Base-by-base conservation (phyloP, 1,140 invertebrate genomes). In the Drosophila miranda region DNA sequence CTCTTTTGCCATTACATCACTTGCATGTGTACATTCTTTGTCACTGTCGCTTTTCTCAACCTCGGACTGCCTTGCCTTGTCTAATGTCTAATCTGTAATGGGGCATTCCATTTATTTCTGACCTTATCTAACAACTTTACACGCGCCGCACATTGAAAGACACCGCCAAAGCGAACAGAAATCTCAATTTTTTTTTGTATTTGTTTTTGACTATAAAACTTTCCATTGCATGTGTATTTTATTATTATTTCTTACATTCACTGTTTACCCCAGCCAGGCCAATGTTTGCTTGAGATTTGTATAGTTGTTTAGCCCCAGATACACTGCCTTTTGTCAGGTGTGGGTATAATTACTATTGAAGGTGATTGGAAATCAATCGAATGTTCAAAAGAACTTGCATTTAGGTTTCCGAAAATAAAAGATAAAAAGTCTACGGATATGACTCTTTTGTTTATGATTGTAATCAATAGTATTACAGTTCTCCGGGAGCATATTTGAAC, bases 91-190 rank as follows among this genome's bases (percentile, higher is more conserved):
- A 78, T 78, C 68, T 73, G 19, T 43, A 38, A 48, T 66, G 8
- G 64, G 50, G 21, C 55, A 70, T 70, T 70, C 58, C 46, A 50
- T 60, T 59, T 14, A 46, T 64, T 69, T 52, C 41, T 21, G 14
- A 59, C 42, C 82, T 67, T 63, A 79, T 84, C 76, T 83, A 50
- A 75, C 44, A 84, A 54, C 48, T 58, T 60, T 75, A 79, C 80
- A 83, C 79, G 79, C 77, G 79, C 80, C 55, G 30, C 6, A 19
- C 30, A 81, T 48, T 52, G 44, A 58, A 55, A 60, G 58, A 58
- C 58, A 56, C 62, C 63, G 56, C 28, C 19, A 52, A 52, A 48
- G 19, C 42, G 38, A 51, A 55, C 26, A 55, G 8, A 64, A 58
- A 48, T 75, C 64, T 13, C 61, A 55, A n/a, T n/a, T 42, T 34